Conservation (phyloP, 1,140 invertebrate genomes). For the Sycophaga agraensis region DNA sequence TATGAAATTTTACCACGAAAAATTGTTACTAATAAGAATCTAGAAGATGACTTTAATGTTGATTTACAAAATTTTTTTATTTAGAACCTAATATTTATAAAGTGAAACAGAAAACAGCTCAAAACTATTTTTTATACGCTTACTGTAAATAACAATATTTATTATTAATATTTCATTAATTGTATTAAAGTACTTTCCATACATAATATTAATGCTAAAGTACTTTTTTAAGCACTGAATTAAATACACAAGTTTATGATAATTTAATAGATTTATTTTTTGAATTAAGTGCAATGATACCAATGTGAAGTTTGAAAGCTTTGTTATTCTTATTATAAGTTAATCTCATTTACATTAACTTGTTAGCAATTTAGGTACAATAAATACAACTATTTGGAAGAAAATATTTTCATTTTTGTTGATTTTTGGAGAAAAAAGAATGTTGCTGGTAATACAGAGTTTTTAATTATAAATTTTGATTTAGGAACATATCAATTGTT, state of each 20-base stretch:
- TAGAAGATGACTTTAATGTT: slow-evolving; percentile 27
- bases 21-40: slow-evolving; percentile 2
- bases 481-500: slow-evolving; percentile 24
- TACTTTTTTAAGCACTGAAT: slow-evolving; percentile 4
- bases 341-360: slow-evolving; percentile 26
- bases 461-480: slow-evolving; percentile 14
- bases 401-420: slow-evolving; percentile 3
- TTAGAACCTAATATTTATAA: slow-evolving; percentile 1
- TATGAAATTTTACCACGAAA: slow-evolving; percentile 31
- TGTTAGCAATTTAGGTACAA: slow-evolving; percentile 28
- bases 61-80: slow-evolving; percentile 34
- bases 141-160: slow-evolving; percentile 21
- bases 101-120: not conserved
- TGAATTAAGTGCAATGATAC: slow-evolving; percentile 27
- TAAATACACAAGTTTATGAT: slow-evolving; percentile 12
- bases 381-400: slow-evolving; percentile 20
- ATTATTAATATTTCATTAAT: not conserved
- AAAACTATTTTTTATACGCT: not conserved
- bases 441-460: slow-evolving; percentile 30
- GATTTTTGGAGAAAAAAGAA: slow-evolving; percentile 19
- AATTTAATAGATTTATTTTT: slow-evolving; percentile 34
- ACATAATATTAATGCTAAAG: not conserved
- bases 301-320: slow-evolving; percentile 27
- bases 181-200: not conserved
- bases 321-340: slow-evolving; percentile 13